Percentiles rank a stretch among this genome's conserved stretches.
phyloP scores from a whole-genome alignment of 2,797 vertebrate species.

The Enteromius treurensis region DNA sequence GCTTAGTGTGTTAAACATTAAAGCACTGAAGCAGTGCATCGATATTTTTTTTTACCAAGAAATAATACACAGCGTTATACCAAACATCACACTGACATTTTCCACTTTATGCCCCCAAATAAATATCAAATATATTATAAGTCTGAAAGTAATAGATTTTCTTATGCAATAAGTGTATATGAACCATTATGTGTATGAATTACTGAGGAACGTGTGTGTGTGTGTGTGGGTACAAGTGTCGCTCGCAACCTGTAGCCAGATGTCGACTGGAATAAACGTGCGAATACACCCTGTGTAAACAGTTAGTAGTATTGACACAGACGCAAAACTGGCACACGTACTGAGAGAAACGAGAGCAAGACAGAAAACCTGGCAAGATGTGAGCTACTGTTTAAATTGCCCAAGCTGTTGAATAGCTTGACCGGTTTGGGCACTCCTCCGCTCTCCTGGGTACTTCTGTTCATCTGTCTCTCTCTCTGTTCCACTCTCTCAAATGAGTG shows the following conservation, averaged over 20 bases:
- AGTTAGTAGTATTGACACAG: constrained; percentile 37
- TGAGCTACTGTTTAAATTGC: constrained; percentile 51
- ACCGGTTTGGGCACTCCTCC: constrained; percentile 35
- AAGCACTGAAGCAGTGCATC: background rate
- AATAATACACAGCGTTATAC: background rate
- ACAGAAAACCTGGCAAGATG: constrained; percentile 54
- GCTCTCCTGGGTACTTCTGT: constrained; percentile 43
- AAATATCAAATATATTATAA: background rate
- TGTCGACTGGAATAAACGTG: constrained; percentile 32
- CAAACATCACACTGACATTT: too few relatives aligned
- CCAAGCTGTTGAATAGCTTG: constrained; percentile 54
- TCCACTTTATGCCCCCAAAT: background rate
- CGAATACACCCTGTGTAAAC: constrained; percentile 25
- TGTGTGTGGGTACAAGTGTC: constrained; percentile 8
- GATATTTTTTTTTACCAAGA: background rate
- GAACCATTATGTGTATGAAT: background rate
- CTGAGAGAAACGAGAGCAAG: constrained; percentile 35
- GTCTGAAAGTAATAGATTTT: background rate
- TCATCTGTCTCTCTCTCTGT: constrained; percentile 50
- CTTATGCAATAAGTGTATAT: background rate
- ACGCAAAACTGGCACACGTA: constrained; percentile 25
- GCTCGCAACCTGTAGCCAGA: constrained; percentile 26
- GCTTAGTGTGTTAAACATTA: background rate
- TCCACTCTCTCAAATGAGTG: constrained; percentile 47
- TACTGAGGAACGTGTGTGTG: constrained; percentile 1